phyloP scores from a whole-genome alignment of 2,888 invertebrate species.

The Yponomeuta evonymella region DNA sequence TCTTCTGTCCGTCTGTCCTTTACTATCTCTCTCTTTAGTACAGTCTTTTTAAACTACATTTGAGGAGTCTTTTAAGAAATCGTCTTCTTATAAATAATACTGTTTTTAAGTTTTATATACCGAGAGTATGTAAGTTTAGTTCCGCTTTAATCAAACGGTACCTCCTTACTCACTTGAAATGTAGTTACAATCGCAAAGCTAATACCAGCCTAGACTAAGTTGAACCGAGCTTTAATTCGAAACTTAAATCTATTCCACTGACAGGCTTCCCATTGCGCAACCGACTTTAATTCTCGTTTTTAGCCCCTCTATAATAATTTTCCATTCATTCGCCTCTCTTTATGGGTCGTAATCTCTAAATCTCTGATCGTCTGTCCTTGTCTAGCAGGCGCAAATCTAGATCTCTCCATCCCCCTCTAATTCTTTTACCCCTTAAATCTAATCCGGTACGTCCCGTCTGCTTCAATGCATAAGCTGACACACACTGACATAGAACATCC shows the following conservation, averaged over 20 bases:
- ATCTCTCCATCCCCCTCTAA: slow-evolving; percentile 49
- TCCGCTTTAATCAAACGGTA: not conserved
- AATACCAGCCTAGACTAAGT: slow-evolving; percentile 22
- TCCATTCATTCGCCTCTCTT: slow-evolving; percentile 71
- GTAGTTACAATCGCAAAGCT: not conserved
- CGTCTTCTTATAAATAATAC: too few species aligned
- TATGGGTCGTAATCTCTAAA: slow-evolving; percentile 76
- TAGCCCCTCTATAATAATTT: slow-evolving; percentile 69
- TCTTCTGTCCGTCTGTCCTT: too few species aligned
- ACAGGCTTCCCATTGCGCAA: slow-evolving; percentile 33
- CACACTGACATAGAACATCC: slow-evolving; percentile 23
- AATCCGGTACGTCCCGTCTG: slow-evolving; percentile 72
- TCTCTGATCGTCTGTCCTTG: slow-evolving; percentile 54
- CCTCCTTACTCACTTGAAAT: not conserved
- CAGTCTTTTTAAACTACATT: too few species aligned
- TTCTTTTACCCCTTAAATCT: slow-evolving; percentile 74
- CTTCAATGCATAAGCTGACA: slow-evolving; percentile 39
- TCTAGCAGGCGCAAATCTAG: slow-evolving; percentile 36
- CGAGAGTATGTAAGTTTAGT: not conserved
- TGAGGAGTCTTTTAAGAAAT: too few species aligned
- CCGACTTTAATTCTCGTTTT: slow-evolving; percentile 45
- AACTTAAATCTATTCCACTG: slow-evolving; percentile 27
- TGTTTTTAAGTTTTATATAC: too few species aligned
- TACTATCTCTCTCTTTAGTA: too few species aligned
- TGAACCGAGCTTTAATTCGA: not conserved